Conservation (phyloP, 2,113 vertebrate genomes). For the Gasterosteus aculeatus region DNA sequence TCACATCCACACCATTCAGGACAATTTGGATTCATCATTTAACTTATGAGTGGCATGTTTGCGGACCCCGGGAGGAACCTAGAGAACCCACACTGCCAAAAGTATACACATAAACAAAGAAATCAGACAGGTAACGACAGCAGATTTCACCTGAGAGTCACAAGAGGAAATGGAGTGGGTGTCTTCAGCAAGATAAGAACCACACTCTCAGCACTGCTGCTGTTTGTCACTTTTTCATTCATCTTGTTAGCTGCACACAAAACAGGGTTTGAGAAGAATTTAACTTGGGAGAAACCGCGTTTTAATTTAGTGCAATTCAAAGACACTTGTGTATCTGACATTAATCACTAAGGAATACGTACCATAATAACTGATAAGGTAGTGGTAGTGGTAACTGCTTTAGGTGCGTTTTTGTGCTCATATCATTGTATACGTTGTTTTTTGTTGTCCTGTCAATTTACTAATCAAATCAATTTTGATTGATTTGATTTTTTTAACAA, state of each 20-base stretch:
- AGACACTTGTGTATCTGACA: not conserved
- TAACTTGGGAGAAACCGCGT: not conserved
- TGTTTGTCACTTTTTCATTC: not conserved
- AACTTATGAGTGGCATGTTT: no score
- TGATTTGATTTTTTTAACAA: not conserved
- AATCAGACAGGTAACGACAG: conserved; percentile 13
- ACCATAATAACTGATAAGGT: not conserved
- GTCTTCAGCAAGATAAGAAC: conserved; percentile 10
- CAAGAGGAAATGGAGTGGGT: conserved; percentile 8
- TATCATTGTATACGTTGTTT: not conserved
- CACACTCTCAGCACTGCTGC: conserved; percentile 6
- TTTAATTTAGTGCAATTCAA: not conserved
- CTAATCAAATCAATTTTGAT: not conserved
- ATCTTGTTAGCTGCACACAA: not conserved
- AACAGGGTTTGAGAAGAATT: conserved; percentile 4
- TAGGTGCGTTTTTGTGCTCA: not conserved
- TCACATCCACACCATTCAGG: not conserved
- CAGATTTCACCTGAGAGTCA: conserved; percentile 14
- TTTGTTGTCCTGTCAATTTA: not conserved
- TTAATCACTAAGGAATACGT: not conserved
- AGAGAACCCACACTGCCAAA: not conserved
- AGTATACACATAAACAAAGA: not conserved
- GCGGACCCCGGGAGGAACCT: no score
- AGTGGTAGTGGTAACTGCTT: not conserved
- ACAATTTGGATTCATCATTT: not conserved